Percentiles rank a stretch among this genome's conserved stretches.
Evolutionary conservation across 2,888 invertebrate genomes (phyloP).

Genomic region (Muschampia plurimacula): DNA sequence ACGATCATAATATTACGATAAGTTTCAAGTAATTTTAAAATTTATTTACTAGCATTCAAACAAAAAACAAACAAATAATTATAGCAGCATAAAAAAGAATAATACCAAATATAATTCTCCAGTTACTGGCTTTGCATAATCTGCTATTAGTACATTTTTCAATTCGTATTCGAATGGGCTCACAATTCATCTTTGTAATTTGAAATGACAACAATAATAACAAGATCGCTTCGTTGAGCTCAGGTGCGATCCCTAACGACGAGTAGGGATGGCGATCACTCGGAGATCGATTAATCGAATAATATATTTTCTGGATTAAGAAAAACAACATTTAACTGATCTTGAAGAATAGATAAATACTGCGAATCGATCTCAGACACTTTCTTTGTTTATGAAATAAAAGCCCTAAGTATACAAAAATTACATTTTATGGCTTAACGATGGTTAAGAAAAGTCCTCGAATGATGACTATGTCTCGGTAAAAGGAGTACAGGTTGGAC

Average conservation of each 20-base stretch:
- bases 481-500: too few relatives aligned
- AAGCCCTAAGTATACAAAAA: too few relatives aligned
- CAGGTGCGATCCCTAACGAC: neutral
- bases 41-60: neutral
- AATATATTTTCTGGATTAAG: neutral
- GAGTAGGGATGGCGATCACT: neutral
- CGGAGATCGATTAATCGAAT: neutral
- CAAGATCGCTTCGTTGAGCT: neutral
- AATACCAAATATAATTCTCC: neutral
- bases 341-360: neutral
- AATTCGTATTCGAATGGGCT: constrained; percentile 1
- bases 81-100: neutral
- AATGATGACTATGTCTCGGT: too few relatives aligned
- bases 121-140: constrained; percentile 2
- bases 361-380: too few relatives aligned
- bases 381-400: too few relatives aligned
- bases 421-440: too few relatives aligned
- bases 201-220: constrained; percentile 6
- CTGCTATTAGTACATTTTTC: neutral
- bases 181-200: constrained; percentile 8
- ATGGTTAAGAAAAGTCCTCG: too few relatives aligned
- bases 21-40: too few relatives aligned
- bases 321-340: neutral
- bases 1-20: too few relatives aligned
- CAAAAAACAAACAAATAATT: neutral